Evolutionary conservation across 2,113 vertebrate species (phyloP).

Genomic region (Tringa solitaria): DNA sequence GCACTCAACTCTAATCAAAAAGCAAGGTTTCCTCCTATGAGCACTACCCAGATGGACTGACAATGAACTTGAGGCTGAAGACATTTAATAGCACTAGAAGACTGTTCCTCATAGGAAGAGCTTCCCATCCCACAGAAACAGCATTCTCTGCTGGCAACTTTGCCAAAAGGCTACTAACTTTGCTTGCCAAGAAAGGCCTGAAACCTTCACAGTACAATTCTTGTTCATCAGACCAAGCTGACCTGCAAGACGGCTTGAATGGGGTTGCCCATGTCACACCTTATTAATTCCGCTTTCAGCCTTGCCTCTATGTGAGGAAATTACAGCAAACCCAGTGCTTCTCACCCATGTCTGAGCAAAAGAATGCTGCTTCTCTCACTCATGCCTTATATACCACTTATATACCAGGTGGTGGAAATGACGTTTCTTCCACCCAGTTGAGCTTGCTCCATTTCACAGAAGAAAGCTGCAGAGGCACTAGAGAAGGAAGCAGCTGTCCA

Average conservation of each 20-base stretch:
- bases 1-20: neutral
- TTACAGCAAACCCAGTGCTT: neutral
- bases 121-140: neutral
- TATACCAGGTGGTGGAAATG: neutral
- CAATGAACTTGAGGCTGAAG: neutral
- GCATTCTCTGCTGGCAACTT: neutral
- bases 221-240: neutral
- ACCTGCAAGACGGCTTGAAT: neutral
- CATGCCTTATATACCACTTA: neutral
- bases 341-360: accelerated
- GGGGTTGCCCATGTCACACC: neutral
- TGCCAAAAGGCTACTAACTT: neutral
- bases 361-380: neutral
- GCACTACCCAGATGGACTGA: neutral
- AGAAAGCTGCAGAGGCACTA: neutral
- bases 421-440: neutral
- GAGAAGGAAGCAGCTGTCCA: neutral
- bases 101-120: neutral
- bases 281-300: neutral
- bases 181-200: neutral
- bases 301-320: accelerated
- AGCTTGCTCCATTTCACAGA: neutral
- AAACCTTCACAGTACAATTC: neutral
- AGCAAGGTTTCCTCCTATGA: neutral
- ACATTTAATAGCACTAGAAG: neutral